Percentiles rank a stretch among this genome's conserved stretches.
Evolutionary conservation across 2,888 invertebrate species (phyloP).

Genomic region (Labia minor): DNA sequence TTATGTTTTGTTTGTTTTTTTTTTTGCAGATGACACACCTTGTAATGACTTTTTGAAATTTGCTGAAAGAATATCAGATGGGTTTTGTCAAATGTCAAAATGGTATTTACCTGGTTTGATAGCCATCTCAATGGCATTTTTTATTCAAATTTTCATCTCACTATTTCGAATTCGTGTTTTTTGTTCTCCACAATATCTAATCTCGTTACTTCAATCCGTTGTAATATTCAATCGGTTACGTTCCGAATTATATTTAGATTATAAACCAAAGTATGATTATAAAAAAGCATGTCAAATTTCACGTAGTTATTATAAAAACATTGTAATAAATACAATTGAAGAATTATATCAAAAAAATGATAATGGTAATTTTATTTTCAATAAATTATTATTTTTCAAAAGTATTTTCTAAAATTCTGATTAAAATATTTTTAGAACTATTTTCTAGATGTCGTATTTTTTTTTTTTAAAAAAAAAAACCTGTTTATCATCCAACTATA

Average conservation of each 20-base stretch:
- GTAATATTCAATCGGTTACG: constrained; percentile 47
- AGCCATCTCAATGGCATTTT: constrained; percentile 38
- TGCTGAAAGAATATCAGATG: constrained; percentile 36
- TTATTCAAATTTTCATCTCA: constrained; percentile 32
- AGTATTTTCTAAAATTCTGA: too few relatives aligned
- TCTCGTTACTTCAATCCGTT: constrained; percentile 44
- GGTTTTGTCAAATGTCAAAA: not conserved
- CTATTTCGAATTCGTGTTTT: constrained; percentile 29
- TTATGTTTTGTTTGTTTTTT: too few relatives aligned
- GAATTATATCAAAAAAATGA: too few relatives aligned
- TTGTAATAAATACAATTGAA: not conserved
- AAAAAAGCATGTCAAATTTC: constrained; percentile 33
- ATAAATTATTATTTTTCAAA: too few relatives aligned
- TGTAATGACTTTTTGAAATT: constrained; percentile 44
- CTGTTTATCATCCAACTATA: too few relatives aligned
- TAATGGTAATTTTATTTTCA: too few relatives aligned
- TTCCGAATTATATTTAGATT: constrained; percentile 42
- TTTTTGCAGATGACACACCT: constrained; percentile 48
- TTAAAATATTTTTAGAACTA: too few relatives aligned
- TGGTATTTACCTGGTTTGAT: constrained; percentile 42
- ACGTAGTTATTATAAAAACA: constrained; percentile 16
- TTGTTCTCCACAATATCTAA: constrained; percentile 36
- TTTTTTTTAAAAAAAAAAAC: too few relatives aligned
- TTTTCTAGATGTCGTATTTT: too few relatives aligned
- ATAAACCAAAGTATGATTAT: constrained; percentile 39